Percentiles rank a stretch among this genome's conserved stretches.
Conservation (phyloP, 2,888 invertebrate genomes). For the Pycnomerus fuliginosus region DNA sequence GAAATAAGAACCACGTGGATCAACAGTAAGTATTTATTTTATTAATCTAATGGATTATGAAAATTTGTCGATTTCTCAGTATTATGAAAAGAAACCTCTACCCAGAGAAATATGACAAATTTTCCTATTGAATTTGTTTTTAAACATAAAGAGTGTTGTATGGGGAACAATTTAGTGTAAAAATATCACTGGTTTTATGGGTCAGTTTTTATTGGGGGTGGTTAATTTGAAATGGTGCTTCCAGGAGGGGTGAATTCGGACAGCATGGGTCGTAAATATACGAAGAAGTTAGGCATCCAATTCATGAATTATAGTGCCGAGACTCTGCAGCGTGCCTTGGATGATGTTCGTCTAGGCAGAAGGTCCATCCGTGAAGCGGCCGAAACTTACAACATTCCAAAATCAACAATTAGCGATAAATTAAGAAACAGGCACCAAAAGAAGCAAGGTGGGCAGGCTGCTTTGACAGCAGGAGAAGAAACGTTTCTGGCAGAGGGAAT, state of each 20-base stretch:
- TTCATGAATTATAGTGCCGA: neutral
- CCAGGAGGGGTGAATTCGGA: neutral
- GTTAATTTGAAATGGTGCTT: neutral
- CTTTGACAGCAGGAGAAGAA: slow-evolving; percentile 2
- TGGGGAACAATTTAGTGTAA: neutral
- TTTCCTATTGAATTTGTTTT: too few species aligned
- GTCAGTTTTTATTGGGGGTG: neutral
- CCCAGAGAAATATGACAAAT: too few species aligned
- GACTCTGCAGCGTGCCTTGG: neutral
- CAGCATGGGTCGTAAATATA: neutral
- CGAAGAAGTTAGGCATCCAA: neutral
- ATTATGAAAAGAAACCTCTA: too few species aligned
- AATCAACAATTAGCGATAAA: slow-evolving; percentile 8
- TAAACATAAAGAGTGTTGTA: neutral
- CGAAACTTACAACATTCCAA: slow-evolving; percentile 1
- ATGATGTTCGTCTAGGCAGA: neutral
- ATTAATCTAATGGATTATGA: too few species aligned
- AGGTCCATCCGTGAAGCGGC: slow-evolving; percentile 1
- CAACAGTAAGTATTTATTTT: too few species aligned
- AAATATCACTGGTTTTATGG: neutral
- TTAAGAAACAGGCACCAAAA: slow-evolving; percentile 1
- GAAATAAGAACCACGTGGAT: too few species aligned
- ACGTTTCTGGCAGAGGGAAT: slow-evolving; percentile 2
- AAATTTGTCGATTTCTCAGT: too few species aligned
- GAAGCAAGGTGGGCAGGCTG: slow-evolving; percentile 11